A percentile compares a stretch with the other conserved stretches of the same genome.
Evolutionary conservation across 2,797 vertebrate genomes (phyloP).

Genomic region (Neostethus bicornis): DNA sequence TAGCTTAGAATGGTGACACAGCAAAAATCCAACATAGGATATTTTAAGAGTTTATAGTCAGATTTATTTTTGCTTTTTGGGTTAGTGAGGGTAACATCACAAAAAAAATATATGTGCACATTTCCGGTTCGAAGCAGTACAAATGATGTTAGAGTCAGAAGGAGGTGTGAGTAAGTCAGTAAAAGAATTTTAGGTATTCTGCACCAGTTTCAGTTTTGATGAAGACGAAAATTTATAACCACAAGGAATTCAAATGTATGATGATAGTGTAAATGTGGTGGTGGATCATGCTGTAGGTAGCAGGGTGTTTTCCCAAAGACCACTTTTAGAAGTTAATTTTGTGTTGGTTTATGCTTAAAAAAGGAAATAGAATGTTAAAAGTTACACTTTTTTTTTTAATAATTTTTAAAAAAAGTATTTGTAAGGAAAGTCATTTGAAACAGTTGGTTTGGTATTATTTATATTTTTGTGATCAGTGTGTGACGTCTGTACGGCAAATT

Average conservation of each 20-base stretch:
- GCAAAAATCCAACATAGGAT: no score
- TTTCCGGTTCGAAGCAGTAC: background rate
- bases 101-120: no score
- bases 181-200: background rate
- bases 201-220: background rate
- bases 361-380: background rate
- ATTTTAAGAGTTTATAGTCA: no score
- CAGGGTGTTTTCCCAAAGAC: no score
- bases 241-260: no score
- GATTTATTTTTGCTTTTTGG: no score
- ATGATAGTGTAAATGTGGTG: background rate
- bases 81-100: no score
- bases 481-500: background rate
- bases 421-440: background rate
- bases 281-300: no score
- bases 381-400: background rate
- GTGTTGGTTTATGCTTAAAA: background rate
- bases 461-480: background rate
- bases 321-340: no score
- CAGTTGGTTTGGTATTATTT: background rate
- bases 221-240: no score
- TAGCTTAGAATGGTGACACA: no score
- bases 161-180: no score
- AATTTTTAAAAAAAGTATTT: background rate
- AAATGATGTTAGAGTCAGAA: background rate